Conservation (phyloP, 1,140 invertebrate species). For the Ruditapes philippinarum region DNA sequence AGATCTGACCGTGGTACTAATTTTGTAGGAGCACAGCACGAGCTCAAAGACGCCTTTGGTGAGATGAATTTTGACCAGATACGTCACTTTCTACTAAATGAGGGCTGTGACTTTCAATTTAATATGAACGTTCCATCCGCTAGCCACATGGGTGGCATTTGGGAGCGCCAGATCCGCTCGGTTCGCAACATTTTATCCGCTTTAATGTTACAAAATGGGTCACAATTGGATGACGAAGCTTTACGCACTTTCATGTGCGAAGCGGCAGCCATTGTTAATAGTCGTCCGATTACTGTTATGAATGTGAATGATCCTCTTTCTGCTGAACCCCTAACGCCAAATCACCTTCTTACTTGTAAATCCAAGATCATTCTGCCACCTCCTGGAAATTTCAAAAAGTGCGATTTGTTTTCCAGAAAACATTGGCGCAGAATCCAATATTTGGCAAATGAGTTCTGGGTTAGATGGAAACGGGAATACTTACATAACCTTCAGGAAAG, state of each 20-base stretch:
- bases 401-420: neutral
- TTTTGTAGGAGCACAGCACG: conserved; percentile 74
- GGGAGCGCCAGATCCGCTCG: conserved; percentile 74
- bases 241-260: conserved; percentile 41
- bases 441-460: neutral
- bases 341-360: no score
- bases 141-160: neutral
- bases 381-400: neutral
- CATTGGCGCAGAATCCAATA: neutral
- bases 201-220: neutral
- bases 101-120: conserved; percentile 80
- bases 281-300: neutral
- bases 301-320: neutral
- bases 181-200: neutral
- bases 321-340: neutral
- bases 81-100: conserved; percentile 80
- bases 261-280: conserved; percentile 22
- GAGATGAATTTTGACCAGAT: neutral
- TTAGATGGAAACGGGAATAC: neutral
- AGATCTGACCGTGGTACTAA: conserved; percentile 72
- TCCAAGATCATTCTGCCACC: neutral
- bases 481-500: neutral
- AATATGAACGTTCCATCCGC: neutral
- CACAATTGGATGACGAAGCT: conserved; percentile 25
- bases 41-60: conserved; percentile 50